phyloP scores from a whole-genome alignment of 2,797 vertebrate species.

The Chanos chanos region DNA sequence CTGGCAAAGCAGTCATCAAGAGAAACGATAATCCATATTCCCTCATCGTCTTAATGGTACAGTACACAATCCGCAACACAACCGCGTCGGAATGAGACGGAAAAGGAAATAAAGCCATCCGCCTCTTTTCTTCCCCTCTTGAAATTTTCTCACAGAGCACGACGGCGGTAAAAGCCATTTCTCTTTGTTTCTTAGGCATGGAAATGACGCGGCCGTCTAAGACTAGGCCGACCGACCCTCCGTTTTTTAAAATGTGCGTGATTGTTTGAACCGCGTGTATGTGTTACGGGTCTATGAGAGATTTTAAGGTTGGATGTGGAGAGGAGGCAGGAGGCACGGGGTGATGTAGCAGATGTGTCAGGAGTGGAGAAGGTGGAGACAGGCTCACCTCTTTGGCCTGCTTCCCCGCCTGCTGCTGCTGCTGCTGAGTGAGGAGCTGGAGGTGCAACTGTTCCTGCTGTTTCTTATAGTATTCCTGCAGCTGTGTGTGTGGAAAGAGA shows the following conservation, averaged over 20 bases:
- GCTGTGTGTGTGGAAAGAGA: constrained; percentile 72
- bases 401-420: constrained; percentile 78
- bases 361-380: constrained; percentile 40
- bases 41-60: constrained; percentile 39
- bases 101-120: not conserved
- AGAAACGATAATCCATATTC: constrained; percentile 50
- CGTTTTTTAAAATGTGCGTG: no score
- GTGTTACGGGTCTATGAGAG: no score
- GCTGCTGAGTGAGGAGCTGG: constrained; percentile 93
- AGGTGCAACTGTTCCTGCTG: constrained; percentile 98
- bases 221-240: no score
- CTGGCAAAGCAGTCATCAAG: constrained; percentile 37
- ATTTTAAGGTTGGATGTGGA: no score
- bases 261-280: no score
- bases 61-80: constrained; percentile 35
- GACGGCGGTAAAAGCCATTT: not conserved
- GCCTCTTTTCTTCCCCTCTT: not conserved
- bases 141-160: constrained; percentile 5
- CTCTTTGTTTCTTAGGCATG: no score
- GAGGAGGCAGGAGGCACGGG: no score
- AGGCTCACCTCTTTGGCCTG: constrained; percentile 92
- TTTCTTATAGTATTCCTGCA: constrained; percentile 99
- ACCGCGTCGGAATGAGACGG: constrained; percentile 2
- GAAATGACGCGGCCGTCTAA: no score
- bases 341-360: no score